phyloP scores from a whole-genome alignment of 1,140 invertebrate genomes.

The Drosophila sp. region DNA sequence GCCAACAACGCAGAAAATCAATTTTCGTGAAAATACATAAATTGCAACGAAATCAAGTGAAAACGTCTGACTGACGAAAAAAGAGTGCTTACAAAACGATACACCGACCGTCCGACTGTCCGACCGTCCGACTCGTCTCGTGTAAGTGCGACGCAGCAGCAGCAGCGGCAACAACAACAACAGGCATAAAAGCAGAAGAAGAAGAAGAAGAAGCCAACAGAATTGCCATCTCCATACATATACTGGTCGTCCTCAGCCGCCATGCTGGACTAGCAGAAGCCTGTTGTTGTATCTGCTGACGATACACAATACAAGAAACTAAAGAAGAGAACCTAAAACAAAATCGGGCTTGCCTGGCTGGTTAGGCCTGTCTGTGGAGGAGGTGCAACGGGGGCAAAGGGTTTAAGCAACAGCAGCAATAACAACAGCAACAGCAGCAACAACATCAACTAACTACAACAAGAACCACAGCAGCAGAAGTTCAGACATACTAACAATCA shows the following conservation, averaged over 20 bases:
- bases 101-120: constrained; percentile 11
- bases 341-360: constrained; percentile 57
- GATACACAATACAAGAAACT: constrained; percentile 51
- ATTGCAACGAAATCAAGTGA: constrained; percentile 56
- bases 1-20: constrained; percentile 67
- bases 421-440: constrained; percentile 7
- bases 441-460: constrained; percentile 5
- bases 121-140: constrained; percentile 11
- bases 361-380: constrained; percentile 79
- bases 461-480: neutral
- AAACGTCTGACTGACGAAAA: constrained; percentile 35
- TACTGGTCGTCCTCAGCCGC: constrained; percentile 47
- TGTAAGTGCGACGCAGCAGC: constrained; percentile 6
- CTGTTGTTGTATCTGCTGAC: constrained; percentile 57
- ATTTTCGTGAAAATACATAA: constrained; percentile 72
- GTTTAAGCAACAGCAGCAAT: constrained; percentile 9
- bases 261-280: constrained; percentile 74
- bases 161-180: constrained; percentile 8
- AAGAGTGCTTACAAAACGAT: constrained; percentile 9
- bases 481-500: constrained; percentile 5
- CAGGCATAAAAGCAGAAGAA: neutral
- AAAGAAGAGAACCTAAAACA: constrained; percentile 28
- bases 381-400: constrained; percentile 70
- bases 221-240: constrained; percentile 39
- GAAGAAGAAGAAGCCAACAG: constrained; percentile 22